A percentile compares a stretch with the other conserved stretches of the same genome.
Conservation (phyloP, 2,797 vertebrate species). For the Emydoidea blandingii region DNA sequence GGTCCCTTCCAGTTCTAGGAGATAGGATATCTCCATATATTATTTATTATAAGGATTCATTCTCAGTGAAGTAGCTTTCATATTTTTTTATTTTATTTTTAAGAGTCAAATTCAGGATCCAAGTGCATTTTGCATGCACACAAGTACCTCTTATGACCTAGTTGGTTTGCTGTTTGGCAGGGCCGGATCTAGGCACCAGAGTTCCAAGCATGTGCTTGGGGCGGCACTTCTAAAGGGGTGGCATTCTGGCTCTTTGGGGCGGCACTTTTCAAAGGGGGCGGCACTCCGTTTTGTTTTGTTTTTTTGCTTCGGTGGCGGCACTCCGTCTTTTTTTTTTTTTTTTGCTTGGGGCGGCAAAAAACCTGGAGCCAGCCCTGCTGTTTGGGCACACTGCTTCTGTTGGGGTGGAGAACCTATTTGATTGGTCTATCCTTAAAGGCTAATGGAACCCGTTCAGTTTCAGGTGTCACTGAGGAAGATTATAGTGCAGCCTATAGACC, state of each 20-base stretch:
- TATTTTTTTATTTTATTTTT: not conserved
- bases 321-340: too few relatives aligned
- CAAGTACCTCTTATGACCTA: not conserved
- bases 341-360: too few relatives aligned
- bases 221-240: too few relatives aligned
- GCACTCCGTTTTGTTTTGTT: too few relatives aligned
- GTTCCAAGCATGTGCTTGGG: too few relatives aligned
- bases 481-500: constrained; percentile 21
- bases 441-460: constrained; percentile 8
- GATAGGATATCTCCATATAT: too few relatives aligned
- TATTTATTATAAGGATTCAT: not conserved
- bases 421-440: constrained; percentile 42
- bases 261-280: too few relatives aligned
- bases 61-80: not conserved
- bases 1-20: too few relatives aligned
- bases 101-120: constrained; percentile 41
- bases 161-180: too few relatives aligned
- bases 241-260: too few relatives aligned
- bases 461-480: constrained; percentile 36
- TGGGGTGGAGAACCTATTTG: constrained; percentile 38
- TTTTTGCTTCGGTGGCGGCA: too few relatives aligned
- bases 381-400: not conserved
- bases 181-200: too few relatives aligned
- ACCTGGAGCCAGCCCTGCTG: not conserved
- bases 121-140: constrained; percentile 34